phyloP scores from a whole-genome alignment of 2,888 invertebrate species.

The Lumbricus terrestris region DNA sequence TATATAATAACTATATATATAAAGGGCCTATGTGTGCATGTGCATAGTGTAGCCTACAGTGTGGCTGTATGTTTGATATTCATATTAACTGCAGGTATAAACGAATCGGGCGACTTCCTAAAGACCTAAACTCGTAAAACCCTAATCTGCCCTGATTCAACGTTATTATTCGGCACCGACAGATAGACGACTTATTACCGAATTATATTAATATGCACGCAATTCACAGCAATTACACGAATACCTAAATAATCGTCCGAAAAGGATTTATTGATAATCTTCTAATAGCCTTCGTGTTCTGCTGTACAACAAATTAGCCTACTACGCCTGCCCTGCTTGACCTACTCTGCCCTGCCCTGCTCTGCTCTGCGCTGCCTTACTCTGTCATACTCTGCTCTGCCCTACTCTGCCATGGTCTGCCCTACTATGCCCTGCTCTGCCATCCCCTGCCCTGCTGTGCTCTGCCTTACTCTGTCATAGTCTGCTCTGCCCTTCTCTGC shows the following conservation, averaged over 20 bases:
- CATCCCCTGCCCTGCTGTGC: no score
- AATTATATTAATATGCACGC: not conserved
- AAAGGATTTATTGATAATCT: not conserved
- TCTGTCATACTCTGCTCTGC: no score
- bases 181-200: not conserved
- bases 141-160: not conserved
- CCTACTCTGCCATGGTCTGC: no score
- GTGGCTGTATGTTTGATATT: not conserved
- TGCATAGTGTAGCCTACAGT: not conserved
- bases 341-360: no score
- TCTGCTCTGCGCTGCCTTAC: no score
- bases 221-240: not conserved
- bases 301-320: not conserved
- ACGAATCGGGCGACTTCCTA: not conserved
- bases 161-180: not conserved
- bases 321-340: no score
- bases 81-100: not conserved
- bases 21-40: no score
- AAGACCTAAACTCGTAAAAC: no score
- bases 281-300: not conserved
- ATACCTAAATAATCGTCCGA: not conserved
- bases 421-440: no score
- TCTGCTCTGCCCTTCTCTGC: no score
- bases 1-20: not conserved
- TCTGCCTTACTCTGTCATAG: no score